Base-by-base conservation (phyloP, 2,797 vertebrate species). In the Diplodus sargus region DNA sequence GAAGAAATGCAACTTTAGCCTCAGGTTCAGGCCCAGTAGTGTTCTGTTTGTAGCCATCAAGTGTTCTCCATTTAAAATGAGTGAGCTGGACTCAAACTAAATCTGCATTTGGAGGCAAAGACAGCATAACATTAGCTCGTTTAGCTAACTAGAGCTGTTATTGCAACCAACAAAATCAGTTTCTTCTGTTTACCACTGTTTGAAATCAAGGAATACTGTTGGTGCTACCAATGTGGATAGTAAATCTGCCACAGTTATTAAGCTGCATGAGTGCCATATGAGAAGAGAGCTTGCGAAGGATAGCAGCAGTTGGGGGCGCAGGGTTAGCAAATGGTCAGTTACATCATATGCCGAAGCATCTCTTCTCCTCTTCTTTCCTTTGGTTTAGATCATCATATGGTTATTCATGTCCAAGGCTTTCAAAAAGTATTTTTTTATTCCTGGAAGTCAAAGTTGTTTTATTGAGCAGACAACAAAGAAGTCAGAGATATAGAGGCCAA, bases 401-500 rank as follows among this genome's bases (percentile, higher is more conserved):
- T 64, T 66, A 54, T 60, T 56, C 53, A 56, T 60, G 34, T 15
- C 23, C 12, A 23, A 17, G 28, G 13, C 16, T 45, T 43, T 25
- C 16, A 62, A 63, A 43, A 25, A 67, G 18, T 17, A 10, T 63
- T 28, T 28, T 28, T 34, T 43, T 16, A 28, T 64, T 59, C 70
- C 30, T 48, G 17, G 12, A 45, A 2, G 0, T 28, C 17, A 43
- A 7, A 12, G 5, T 53, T 48, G 4, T 17, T 34, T 71, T 23
- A 67, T 81, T 70, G 70, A 60, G 56, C 52, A 70, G 5, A 13
- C 47, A 39, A 53, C 2, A 56, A 34, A 65, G 43, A 48, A 60
- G 49, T 53, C 39, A 70, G 28, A 82, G 53, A 49, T 22, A 15
- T 15, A 82, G 42, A 76, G 66, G 66, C 73, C 76, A 78, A 48